Percentiles rank a stretch among this genome's conserved stretches.
Conservation (phyloP, 2,797 vertebrate species). For the Diceros bicornis region DNA sequence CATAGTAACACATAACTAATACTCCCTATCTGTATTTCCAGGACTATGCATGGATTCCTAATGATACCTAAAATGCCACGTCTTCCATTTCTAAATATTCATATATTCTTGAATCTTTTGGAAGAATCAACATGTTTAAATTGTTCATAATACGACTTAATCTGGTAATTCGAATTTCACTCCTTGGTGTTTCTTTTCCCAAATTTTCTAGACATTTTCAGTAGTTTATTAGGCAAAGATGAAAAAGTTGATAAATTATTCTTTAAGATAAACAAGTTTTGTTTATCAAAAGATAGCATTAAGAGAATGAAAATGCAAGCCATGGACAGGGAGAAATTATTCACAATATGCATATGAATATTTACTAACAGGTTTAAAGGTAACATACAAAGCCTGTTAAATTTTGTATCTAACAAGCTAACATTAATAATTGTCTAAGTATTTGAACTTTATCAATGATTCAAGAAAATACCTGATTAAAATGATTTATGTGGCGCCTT, state of each 20-base stretch:
- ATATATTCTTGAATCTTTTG: not conserved
- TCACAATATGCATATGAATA: not conserved
- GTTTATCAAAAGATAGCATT: not conserved
- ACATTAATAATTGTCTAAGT: not conserved
- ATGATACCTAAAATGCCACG: not conserved
- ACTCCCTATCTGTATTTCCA: not conserved
- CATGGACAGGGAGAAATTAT: not conserved
- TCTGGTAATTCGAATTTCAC: not conserved
- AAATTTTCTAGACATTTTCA: not conserved
- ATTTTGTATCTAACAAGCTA: constrained; percentile 43
- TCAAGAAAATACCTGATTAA: constrained; percentile 42
- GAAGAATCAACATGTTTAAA: not conserved
- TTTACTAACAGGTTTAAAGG: not conserved
- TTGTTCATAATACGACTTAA: not conserved
- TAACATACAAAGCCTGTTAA: not conserved
- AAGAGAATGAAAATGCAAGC: not conserved
- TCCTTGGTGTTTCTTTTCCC: not conserved
- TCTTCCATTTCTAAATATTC: not conserved
- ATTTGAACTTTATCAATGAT: constrained; percentile 30
- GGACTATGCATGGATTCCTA: not conserved
- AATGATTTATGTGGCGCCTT: constrained; percentile 15
- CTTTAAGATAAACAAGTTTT: not conserved
- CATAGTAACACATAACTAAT: not conserved
- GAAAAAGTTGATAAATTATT: not conserved
- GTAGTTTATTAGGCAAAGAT: not conserved